Evolutionary conservation across 2,797 vertebrate genomes (phyloP).

Genomic region (Pelodytes ibericus): DNA sequence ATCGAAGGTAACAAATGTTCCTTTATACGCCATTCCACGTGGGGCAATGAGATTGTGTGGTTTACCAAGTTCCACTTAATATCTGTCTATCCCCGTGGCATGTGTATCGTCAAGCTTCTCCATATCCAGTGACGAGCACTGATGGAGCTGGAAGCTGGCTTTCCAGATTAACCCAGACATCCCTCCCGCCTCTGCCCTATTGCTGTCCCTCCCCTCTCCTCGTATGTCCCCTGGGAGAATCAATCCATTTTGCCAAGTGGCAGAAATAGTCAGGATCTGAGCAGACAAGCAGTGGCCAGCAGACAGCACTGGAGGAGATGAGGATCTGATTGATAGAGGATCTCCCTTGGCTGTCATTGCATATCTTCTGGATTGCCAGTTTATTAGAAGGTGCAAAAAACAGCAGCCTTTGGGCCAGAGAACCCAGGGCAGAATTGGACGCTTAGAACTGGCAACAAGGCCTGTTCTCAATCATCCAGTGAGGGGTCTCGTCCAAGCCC

Average conservation of each 20-base stretch:
- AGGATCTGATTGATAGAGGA: conserved; percentile 25
- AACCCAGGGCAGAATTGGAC: neutral
- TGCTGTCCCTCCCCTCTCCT: neutral
- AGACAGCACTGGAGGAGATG: conserved; percentile 3
- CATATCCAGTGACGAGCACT: conserved; percentile 26
- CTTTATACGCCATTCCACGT: too few relatives aligned
- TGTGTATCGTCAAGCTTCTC: conserved; percentile 28
- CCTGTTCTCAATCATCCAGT: too few relatives aligned
- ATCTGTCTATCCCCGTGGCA: conserved; percentile 7
- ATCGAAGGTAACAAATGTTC: too few relatives aligned
- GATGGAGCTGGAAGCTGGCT: conserved; percentile 6
- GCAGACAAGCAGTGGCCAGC: conserved; percentile 14
- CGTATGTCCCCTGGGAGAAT: conserved; percentile 4
- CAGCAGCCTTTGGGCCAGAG: neutral
- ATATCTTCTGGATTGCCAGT: conserved; percentile 28
- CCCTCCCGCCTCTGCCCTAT: conserved; percentile 5
- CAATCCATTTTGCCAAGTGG: conserved; percentile 37
- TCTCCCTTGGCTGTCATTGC: conserved; percentile 25
- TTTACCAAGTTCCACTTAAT: conserved; percentile 24
- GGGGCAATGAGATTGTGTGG: conserved; percentile 10
- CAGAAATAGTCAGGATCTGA: conserved; percentile 37
- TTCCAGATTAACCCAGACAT: conserved; percentile 39
- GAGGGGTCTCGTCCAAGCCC: too few relatives aligned
- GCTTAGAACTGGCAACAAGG: neutral
- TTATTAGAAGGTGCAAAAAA: neutral